Percentiles rank a stretch among this genome's conserved stretches.
Conservation (phyloP, 1,140 invertebrate species). For the Cecropterus lyciades region DNA sequence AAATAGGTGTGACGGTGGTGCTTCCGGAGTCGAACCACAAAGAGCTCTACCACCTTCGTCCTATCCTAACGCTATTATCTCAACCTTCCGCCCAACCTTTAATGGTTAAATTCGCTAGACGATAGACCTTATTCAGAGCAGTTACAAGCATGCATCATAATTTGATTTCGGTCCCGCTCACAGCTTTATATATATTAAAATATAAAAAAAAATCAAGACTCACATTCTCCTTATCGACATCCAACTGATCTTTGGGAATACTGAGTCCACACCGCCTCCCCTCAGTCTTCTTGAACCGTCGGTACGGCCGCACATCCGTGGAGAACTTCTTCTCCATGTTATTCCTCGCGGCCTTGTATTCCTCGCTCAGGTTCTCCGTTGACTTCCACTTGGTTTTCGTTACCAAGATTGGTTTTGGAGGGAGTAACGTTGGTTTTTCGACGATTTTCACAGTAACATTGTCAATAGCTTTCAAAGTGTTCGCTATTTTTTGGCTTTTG, state of each 20-base stretch:
- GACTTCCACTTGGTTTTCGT: constrained; percentile 58
- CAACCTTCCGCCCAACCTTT: too few species aligned
- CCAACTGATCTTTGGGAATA: constrained; percentile 60
- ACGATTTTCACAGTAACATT: neutral
- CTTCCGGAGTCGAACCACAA: too few species aligned
- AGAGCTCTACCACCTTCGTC: too few species aligned
- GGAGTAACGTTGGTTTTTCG: constrained; percentile 27
- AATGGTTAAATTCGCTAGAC: too few species aligned
- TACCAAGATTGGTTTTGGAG: constrained; percentile 42
- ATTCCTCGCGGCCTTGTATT: constrained; percentile 47
- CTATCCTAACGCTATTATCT: too few species aligned
- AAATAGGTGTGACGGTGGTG: too few species aligned
- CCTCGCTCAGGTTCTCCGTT: constrained; percentile 58
- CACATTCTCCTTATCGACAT: constrained; percentile 73
- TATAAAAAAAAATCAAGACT: constrained; percentile 42
- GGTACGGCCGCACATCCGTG: constrained; percentile 57
- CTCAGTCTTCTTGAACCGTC: constrained; percentile 43
- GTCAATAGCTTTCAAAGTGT: constrained; percentile 1
- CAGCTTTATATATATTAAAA: too few species aligned
- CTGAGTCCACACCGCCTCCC: constrained; percentile 36
- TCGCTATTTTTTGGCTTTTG: neutral
- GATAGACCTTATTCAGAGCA: too few species aligned
- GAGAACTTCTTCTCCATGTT: constrained; percentile 53
- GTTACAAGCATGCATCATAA: too few species aligned
- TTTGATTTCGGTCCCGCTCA: too few species aligned